Evolutionary conservation across 2,113 vertebrate species (phyloP), one percentile per base, ranked within the genome.

Genomic region (Mustela lutreola): DNA sequence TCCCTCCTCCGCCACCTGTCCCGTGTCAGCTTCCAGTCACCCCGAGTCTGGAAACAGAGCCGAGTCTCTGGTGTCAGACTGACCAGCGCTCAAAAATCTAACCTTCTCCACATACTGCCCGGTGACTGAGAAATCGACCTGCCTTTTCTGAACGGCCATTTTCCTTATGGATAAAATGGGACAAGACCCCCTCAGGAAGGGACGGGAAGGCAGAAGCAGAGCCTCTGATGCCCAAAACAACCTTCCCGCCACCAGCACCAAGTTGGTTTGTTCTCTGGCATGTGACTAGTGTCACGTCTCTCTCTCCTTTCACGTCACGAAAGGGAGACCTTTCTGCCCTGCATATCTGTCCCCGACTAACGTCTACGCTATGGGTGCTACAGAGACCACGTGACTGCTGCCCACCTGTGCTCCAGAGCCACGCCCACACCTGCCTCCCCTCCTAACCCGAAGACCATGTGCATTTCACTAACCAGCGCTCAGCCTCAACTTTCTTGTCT

Each of bases 321-420:
- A 31, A 67, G 1, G 9, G 11, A 60, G 42, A n/a, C 28, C 24
- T 70, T 50, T 45, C 31, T 67, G n/a, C 85, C 73, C 24, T 22
- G 2, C 16, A 2, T 60, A 24, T 9, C 50, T 90, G 4, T 83
- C 42, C 5, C 16, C 63, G 16, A 79, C 2, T 56, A 65, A 33
- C 19, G 56, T 8, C 36, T 18, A 48, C 48, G 12, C 42, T 67
- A 2, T 16, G 2, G 42, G 16, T 33, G 24, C 48, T 21, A 58
- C 1, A 4, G 28, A 60, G 31, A 58, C 0, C 6, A 1, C 10
- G 1, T 53, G 53, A 36, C 7, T 4, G n/a, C 11, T 58, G 11
- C 31, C 33, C 21, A 19, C 6, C 21, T 39, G n/a, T 33, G 33
- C 28, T 85, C 81, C 76, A 5, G 15, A 65, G 33, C 58, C n/a